A percentile compares a stretch with the other conserved stretches of the same genome.
These are phyloP conservation scores for Laupala kohalensis DNA, from an alignment of 1,140 invertebrate genomes.

Conservation along the genomic window DNA sequence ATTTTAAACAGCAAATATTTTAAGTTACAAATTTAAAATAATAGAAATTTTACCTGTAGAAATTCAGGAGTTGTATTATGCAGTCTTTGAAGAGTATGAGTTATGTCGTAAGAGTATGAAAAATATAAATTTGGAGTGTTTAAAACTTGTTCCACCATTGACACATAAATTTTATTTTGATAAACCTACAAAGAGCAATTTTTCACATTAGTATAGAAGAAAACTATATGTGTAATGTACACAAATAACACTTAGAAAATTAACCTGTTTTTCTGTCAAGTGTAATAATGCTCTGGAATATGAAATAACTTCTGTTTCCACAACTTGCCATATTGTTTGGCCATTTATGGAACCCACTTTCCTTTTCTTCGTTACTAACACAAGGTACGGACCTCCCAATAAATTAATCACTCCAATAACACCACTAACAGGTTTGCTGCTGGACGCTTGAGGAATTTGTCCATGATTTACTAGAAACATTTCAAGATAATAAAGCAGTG, in stretches of 20 bases:
- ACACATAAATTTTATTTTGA: slow-evolving; percentile 64
- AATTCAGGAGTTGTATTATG: slow-evolving; percentile 81
- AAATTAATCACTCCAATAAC: slow-evolving; percentile 77
- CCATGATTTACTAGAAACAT: slow-evolving; percentile 33
- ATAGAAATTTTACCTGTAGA: slow-evolving; percentile 40
- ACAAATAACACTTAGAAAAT: slow-evolving; percentile 11
- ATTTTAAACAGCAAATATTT: slow-evolving; percentile 11
- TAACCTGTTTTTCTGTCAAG: slow-evolving; percentile 64
- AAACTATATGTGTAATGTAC: too few relatives aligned
- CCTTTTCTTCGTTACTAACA: slow-evolving; percentile 76
- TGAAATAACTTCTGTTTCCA: slow-evolving; percentile 70
- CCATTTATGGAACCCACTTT: slow-evolving; percentile 76
- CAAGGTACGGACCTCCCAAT: slow-evolving; percentile 73
- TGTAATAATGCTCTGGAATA: slow-evolving; percentile 73
- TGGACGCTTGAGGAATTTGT: slow-evolving; percentile 45
- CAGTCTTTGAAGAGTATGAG: slow-evolving; percentile 79
- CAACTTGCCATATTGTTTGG: slow-evolving; percentile 74
- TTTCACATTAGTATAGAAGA: too few relatives aligned
- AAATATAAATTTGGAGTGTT: slow-evolving; percentile 78
- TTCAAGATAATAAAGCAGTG: slow-evolving; percentile 2
- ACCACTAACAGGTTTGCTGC: slow-evolving; percentile 68
- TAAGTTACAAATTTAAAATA: slow-evolving; percentile 6
- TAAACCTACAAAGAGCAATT: slow-evolving; percentile 47
- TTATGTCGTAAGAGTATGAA: slow-evolving; percentile 87
- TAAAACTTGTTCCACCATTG: slow-evolving; percentile 67